phyloP scores from a whole-genome alignment of 37 sponge, comb jelly and placozoan genomes.

The Cliona cf. orientalis region DNA sequence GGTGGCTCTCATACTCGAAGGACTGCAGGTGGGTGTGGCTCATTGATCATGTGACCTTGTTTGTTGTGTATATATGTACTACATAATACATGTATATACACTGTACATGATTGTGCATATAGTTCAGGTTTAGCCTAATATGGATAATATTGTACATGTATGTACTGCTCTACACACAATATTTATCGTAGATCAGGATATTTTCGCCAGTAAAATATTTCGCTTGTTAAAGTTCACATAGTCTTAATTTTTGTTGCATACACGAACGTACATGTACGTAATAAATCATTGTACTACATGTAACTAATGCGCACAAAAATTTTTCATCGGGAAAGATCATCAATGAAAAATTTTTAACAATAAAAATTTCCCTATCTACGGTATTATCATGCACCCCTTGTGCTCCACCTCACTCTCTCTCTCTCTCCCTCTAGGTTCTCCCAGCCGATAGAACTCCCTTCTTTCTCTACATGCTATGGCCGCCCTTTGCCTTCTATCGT shows the following conservation, averaged over 20 bases:
- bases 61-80: not conserved
- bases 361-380: not conserved
- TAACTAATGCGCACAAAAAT: not conserved
- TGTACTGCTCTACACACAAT: not conserved
- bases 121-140: too few relatives aligned
- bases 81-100: not conserved
- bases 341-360: not conserved
- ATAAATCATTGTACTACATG: not conserved
- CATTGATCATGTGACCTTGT: not conserved
- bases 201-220: not conserved
- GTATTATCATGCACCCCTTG: not conserved
- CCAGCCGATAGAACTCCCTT: slow-evolving; percentile 63
- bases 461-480: slow-evolving; percentile 73
- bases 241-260: not conserved
- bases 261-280: slow-evolving; percentile 10
- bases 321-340: not conserved
- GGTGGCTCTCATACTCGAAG: slow-evolving; percentile 48
- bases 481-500: slow-evolving; percentile 80
- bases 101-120: too few relatives aligned
- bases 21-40: slow-evolving; percentile 24
- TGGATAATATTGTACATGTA: not conserved
- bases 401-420: not conserved
- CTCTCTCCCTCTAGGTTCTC: slow-evolving; percentile 38
- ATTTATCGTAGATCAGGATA: too few relatives aligned
- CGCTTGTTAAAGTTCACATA: not conserved